These are phyloP conservation scores for Chaunax sp. DNA, from an alignment of 2,797 vertebrate species.

Conservation along the genomic window DNA sequence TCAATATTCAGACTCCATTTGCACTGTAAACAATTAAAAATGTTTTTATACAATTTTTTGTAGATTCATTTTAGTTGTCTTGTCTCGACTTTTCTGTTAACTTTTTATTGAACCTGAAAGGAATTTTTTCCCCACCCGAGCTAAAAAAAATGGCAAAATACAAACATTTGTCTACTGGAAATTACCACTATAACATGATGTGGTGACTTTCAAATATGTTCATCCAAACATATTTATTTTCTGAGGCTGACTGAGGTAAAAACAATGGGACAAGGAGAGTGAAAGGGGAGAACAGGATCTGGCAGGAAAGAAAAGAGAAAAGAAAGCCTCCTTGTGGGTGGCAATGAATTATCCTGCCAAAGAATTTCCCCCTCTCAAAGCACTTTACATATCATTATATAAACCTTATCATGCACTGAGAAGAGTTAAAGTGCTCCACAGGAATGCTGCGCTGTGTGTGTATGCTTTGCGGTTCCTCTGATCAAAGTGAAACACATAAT, in stretches of 20 bases:
- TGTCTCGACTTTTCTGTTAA: too few species aligned
- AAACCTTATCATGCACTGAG: slow-evolving; percentile 73
- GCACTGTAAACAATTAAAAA: too few species aligned
- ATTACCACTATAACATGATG: slow-evolving; percentile 22
- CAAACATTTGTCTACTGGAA: slow-evolving; percentile 18
- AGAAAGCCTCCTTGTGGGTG: slow-evolving; percentile 71
- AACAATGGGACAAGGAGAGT: slow-evolving; percentile 33
- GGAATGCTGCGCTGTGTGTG: slow-evolving; percentile 62
- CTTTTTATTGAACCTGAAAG: too few species aligned
- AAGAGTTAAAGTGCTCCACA: slow-evolving; percentile 71
- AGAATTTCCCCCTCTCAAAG: slow-evolving; percentile 65
- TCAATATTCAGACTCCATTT: too few species aligned
- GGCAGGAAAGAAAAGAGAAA: slow-evolving; percentile 57
- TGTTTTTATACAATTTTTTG: too few species aligned
- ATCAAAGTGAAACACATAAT: slow-evolving; percentile 76
- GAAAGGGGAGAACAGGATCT: slow-evolving; percentile 42
- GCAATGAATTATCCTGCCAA: slow-evolving; percentile 71
- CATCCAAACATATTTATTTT: slow-evolving; percentile 49
- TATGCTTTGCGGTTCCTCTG: slow-evolving; percentile 68
- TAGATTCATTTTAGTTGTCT: too few species aligned
- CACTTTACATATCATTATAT: slow-evolving; percentile 79
- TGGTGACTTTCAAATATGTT: slow-evolving; percentile 32
- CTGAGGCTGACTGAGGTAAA: slow-evolving; percentile 51
- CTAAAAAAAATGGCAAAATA: too few species aligned
- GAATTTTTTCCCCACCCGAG: too few species aligned